A percentile compares a stretch with the other conserved stretches of the same genome.
phyloP scores from a whole-genome alignment of 2,797 vertebrate genomes.

The Crocidura indochinensis region DNA sequence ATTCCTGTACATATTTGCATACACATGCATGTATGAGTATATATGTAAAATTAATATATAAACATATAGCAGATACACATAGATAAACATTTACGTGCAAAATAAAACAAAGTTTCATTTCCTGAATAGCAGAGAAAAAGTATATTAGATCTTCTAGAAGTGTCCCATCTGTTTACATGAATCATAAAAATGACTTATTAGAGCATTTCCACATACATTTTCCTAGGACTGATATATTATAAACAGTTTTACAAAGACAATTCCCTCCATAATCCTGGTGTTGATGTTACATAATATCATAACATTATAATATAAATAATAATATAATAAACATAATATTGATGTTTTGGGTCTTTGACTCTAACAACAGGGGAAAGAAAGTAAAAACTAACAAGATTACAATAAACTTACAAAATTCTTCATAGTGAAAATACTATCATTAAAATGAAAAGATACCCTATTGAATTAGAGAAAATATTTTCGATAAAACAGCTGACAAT shows the following conservation, averaged over 20 bases:
- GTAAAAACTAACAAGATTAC: no score
- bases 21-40: background rate
- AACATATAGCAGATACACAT: background rate
- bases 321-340: no score
- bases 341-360: no score
- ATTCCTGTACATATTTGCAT: background rate
- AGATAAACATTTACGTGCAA: background rate
- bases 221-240: conserved; percentile 18
- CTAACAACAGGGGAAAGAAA: no score
- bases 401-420: no score
- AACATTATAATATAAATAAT: no score
- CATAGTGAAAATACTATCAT: no score
- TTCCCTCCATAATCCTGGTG: no score
- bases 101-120: conserved; percentile 45
- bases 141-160: conserved; percentile 39
- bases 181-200: conserved; percentile 16
- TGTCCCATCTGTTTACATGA: background rate
- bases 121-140: conserved; percentile 2
- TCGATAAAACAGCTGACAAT: no score
- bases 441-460: no score
- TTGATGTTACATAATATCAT: no score
- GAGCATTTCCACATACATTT: conserved; percentile 3
- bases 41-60: background rate
- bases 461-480: no score
- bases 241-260: background rate